These are phyloP conservation scores for Augochlora pura DNA, from an alignment of 1,140 invertebrate genomes.

Conservation along the genomic window DNA sequence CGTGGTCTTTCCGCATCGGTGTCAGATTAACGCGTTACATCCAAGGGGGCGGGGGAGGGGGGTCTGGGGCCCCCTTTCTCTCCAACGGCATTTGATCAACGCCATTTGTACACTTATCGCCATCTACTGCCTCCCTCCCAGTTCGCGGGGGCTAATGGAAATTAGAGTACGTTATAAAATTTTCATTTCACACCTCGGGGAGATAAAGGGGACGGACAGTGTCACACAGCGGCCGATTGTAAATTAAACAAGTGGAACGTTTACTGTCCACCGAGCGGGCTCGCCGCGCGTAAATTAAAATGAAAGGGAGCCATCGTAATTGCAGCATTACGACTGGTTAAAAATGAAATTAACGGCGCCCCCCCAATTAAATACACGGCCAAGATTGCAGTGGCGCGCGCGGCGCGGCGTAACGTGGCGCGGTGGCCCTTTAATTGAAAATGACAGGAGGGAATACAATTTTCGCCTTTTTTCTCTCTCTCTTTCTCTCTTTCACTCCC, in stretches of 20 bases:
- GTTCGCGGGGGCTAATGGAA: conserved; percentile 26
- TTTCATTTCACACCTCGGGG: conserved; percentile 41
- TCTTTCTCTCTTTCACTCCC: no score
- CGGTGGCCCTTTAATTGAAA: conserved; percentile 36
- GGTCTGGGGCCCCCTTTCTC: no score
- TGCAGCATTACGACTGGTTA: conserved; percentile 46
- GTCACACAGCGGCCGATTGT: conserved; percentile 35
- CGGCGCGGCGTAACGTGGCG: no score
- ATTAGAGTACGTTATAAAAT: conserved; percentile 44
- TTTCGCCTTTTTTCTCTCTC: neutral
- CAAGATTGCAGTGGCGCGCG: conserved; percentile 9
- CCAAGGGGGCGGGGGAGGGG: no score
- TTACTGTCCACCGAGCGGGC: conserved; percentile 12
- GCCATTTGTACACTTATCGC: conserved; percentile 21
- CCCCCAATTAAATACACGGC: conserved; percentile 24
- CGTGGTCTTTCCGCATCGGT: conserved; percentile 20
- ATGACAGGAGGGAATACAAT: conserved; percentile 14
- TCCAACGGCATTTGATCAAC: conserved; percentile 4
- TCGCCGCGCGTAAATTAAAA: conserved; percentile 34
- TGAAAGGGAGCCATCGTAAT: conserved; percentile 34
- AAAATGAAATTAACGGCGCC: conserved; percentile 43
- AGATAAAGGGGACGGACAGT: conserved; percentile 32
- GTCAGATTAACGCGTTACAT: conserved; percentile 38
- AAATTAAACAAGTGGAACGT: conserved; percentile 47
- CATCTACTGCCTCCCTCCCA: neutral